phyloP scores from a whole-genome alignment of 2,113 vertebrate genomes.

The Menidia beryllina region DNA sequence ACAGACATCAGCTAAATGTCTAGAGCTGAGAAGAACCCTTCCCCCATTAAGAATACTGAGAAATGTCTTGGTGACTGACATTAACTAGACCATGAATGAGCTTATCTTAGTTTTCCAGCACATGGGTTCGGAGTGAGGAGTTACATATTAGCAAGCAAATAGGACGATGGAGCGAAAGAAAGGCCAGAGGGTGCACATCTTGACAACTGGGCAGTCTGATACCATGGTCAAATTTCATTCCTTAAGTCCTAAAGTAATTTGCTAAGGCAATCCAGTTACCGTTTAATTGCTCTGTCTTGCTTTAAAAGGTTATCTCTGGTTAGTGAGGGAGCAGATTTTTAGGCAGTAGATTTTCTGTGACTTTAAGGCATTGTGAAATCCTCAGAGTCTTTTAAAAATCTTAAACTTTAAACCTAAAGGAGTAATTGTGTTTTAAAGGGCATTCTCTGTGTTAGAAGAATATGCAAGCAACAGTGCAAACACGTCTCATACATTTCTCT shows the following conservation, averaged over 20 bases:
- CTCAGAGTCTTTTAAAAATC: constrained; percentile 23
- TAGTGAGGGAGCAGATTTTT: constrained; percentile 13
- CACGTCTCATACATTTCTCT: constrained; percentile 6
- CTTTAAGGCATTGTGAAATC: constrained; percentile 9
- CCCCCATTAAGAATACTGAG: constrained; percentile 37
- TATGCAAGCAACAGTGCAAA: constrained; percentile 16
- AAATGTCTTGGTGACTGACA: constrained; percentile 60
- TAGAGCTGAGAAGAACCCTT: constrained; percentile 23
- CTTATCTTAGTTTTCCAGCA: constrained; percentile 66
- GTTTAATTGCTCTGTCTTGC: constrained; percentile 24
- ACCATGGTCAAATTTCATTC: constrained; percentile 26
- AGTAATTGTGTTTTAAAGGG: constrained; percentile 31
- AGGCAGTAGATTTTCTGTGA: neutral
- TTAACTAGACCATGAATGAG: constrained; percentile 59
- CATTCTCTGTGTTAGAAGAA: neutral
- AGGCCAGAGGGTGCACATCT: constrained; percentile 33
- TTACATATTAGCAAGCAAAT: constrained; percentile 68
- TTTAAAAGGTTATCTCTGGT: constrained; percentile 37
- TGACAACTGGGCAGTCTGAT: constrained; percentile 34
- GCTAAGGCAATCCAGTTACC: constrained; percentile 30
- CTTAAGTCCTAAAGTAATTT: constrained; percentile 38
- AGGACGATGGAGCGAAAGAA: constrained; percentile 27
- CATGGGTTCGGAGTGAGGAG: constrained; percentile 48
- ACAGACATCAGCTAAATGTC: constrained; percentile 11
- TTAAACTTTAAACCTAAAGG: constrained; percentile 17